Conservation (phyloP, 2,888 invertebrate genomes). For the Norana najaformis region DNA sequence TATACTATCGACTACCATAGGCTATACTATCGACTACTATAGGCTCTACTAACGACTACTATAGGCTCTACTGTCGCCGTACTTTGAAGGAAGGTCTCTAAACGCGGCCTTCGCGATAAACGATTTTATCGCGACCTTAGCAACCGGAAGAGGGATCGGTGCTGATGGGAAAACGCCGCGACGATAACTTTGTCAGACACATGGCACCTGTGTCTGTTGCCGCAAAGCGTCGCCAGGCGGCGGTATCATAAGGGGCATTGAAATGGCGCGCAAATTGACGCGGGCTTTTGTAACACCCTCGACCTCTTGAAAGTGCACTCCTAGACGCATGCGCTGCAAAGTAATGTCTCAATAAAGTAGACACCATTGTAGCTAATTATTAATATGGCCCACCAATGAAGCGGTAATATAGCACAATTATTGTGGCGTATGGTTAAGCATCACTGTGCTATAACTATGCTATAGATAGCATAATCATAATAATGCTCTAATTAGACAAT, state of each 20-base stretch:
- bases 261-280: conserved; percentile 13
- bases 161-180: neutral
- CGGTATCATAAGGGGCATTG: neutral
- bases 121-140: conserved; percentile 13
- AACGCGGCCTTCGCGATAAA: neutral
- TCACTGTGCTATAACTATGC: too few species aligned
- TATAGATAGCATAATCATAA: too few species aligned
- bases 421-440: too few species aligned
- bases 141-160: neutral
- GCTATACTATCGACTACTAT: too few species aligned
- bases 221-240: neutral
- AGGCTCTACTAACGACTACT: too few species aligned
- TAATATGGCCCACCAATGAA: neutral
- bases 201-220: neutral
- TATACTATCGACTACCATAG: too few species aligned
- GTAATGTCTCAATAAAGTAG: neutral
- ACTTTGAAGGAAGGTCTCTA: neutral
- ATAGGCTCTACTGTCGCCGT: too few species aligned
- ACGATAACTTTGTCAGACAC: conserved; percentile 5
- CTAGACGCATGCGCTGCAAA: neutral
- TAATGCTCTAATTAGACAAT: too few species aligned
- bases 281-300: conserved; percentile 13
- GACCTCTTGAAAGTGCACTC: too few species aligned
- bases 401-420: neutral
- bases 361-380: neutral